phyloP scores from a whole-genome alignment of 2,797 vertebrate genomes.

The Myiotriccus ornatus region DNA sequence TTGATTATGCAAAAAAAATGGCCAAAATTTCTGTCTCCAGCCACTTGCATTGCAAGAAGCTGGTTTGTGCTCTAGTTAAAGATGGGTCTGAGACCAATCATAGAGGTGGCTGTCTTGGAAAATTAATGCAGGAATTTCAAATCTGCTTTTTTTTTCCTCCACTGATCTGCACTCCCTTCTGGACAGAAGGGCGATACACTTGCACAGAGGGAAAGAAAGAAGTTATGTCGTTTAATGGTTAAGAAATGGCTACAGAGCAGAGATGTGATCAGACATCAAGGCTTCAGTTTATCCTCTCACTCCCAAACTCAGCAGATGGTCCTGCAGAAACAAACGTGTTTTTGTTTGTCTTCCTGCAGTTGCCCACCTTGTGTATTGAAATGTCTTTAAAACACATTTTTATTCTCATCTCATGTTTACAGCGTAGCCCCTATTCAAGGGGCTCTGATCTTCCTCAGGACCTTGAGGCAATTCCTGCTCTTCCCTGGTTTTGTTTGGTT shows the following conservation, averaged over 20 bases:
- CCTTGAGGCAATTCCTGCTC: not conserved
- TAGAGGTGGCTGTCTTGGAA: not conserved
- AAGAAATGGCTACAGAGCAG: not conserved
- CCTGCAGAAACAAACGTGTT: not conserved
- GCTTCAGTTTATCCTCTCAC: not conserved
- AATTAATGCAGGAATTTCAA: not conserved
- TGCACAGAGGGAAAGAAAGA: not conserved
- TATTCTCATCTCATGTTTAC: not conserved
- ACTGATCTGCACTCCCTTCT: not conserved
- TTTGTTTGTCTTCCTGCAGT: not conserved
- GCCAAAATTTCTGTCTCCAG: not conserved
- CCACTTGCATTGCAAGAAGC: not conserved
- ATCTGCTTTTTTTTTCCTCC: not conserved
- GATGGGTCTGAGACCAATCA: not conserved
- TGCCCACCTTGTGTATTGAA: not conserved
- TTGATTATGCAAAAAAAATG: not conserved
- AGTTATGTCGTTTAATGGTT: not conserved
- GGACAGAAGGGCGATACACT: not conserved
- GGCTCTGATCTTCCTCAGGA: not conserved
- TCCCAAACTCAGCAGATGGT: not conserved
- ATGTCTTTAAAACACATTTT: not conserved
- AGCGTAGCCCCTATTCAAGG: not conserved
- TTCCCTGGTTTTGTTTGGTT: not conserved
- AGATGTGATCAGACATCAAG: not conserved
- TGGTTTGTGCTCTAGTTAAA: not conserved